These are phyloP conservation scores for Antrozous pallidus DNA, from an alignment of 2,797 vertebrate species.

Conservation along the genomic window DNA sequence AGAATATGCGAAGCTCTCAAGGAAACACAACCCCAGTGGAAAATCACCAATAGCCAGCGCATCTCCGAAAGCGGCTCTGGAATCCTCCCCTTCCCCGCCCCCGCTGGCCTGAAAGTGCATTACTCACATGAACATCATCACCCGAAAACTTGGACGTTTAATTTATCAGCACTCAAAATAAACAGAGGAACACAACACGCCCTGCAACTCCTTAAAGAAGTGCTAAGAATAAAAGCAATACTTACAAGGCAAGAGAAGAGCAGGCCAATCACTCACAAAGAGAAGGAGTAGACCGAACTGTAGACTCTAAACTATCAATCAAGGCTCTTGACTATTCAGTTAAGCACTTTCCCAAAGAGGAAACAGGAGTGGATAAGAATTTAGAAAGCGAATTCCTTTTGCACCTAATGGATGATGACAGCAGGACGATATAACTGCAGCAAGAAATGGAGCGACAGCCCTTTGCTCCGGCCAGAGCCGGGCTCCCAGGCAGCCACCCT, in stretches of 20 bases:
- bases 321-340: background rate
- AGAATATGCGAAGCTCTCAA: background rate
- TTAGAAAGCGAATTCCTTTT: background rate
- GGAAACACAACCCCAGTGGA: rapidly evolving
- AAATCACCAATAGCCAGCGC: background rate
- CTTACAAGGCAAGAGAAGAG: background rate
- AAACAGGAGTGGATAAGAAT: background rate
- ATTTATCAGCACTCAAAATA: background rate
- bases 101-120: background rate
- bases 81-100: background rate
- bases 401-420: background rate
- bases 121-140: background rate
- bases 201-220: background rate
- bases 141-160: background rate
- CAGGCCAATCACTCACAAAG: background rate
- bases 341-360: background rate
- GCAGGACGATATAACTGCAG: background rate
- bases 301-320: background rate
- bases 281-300: background rate
- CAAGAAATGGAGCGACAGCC: background rate
- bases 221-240: background rate
- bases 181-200: background rate
- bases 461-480: background rate
- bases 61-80: background rate
- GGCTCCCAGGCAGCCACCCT: rapidly evolving